Percentiles rank a stretch among this genome's conserved stretches.
These are phyloP conservation scores for Phania funesta DNA, from an alignment of 2,888 invertebrate species.

Conservation along the genomic window DNA sequence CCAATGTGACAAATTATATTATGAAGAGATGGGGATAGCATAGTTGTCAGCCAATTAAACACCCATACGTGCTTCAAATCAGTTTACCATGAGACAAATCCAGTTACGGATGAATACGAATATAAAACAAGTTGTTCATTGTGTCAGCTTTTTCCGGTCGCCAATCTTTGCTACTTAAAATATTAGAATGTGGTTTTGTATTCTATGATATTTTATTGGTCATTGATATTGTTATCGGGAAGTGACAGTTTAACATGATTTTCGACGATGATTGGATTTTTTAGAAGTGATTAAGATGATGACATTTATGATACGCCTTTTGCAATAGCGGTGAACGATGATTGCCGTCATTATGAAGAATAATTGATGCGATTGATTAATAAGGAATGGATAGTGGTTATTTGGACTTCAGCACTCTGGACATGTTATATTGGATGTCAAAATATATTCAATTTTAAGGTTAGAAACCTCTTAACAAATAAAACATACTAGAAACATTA, in stretches of 20 bases:
- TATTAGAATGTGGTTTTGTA: neutral
- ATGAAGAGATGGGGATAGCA: neutral
- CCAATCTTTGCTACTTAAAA: neutral
- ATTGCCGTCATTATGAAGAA: constrained; percentile 11
- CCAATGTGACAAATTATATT: constrained; percentile 54
- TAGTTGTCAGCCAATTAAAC: constrained; percentile 46
- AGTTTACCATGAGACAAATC: constrained; percentile 37
- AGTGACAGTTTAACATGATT: constrained; percentile 62
- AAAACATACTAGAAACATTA: too few relatives aligned
- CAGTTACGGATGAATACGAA: neutral
- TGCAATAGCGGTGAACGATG: constrained; percentile 2
- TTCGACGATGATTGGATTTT: constrained; percentile 61
- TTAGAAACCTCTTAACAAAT: too few relatives aligned
- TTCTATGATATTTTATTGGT: constrained; percentile 9
- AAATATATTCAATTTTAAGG: too few relatives aligned
- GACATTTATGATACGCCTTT: constrained; percentile 30
- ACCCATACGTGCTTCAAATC: constrained; percentile 51
- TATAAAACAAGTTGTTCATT: constrained; percentile 6
- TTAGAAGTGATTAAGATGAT: constrained; percentile 48
- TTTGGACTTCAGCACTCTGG: too few relatives aligned
- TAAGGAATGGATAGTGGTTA: neutral
- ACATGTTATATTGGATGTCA: too few relatives aligned
- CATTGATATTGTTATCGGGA: constrained; percentile 43
- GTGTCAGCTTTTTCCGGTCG: neutral
- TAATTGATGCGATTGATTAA: constrained; percentile 43